phyloP scores from a whole-genome alignment of 2,797 vertebrate species.

The Artibeus jamaicensis region DNA sequence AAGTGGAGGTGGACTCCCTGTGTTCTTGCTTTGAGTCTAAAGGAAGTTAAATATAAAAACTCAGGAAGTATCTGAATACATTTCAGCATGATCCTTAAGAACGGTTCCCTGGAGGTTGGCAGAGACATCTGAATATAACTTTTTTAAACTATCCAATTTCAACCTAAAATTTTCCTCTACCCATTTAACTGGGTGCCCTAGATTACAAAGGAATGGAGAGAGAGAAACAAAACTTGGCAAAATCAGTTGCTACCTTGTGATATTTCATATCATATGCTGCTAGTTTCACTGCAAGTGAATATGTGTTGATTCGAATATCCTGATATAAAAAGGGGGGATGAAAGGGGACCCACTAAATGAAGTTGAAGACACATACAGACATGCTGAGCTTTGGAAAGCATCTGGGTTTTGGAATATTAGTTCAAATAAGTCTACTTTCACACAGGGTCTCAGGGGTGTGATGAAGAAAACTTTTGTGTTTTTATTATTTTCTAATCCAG shows the following conservation, averaged over 20 bases:
- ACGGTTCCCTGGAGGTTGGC: slow-evolving; percentile 24
- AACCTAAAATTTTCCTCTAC: slow-evolving; percentile 4
- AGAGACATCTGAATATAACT: slow-evolving; percentile 26
- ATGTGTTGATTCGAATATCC: background rate
- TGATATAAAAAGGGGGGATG: background rate
- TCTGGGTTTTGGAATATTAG: background rate
- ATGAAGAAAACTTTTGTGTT: background rate
- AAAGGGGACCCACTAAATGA: background rate
- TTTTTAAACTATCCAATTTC: slow-evolving; percentile 22
- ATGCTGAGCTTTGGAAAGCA: background rate
- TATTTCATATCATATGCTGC: background rate
- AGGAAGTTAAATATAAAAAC: slow-evolving; percentile 54
- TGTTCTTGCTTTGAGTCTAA: slow-evolving; percentile 36
- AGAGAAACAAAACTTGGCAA: background rate
- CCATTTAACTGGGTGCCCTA: background rate
- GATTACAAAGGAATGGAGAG: background rate
- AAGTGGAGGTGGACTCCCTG: slow-evolving; percentile 29
- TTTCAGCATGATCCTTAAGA: background rate
- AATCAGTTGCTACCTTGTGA: background rate
- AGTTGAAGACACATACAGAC: background rate
- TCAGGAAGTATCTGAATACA: slow-evolving; percentile 14
- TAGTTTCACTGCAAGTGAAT: background rate
- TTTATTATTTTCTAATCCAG: background rate
- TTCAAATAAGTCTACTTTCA: background rate
- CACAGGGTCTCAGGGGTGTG: background rate